phyloP scores from a whole-genome alignment of 2,797 vertebrate species.

The Phalloptychus januarius region DNA sequence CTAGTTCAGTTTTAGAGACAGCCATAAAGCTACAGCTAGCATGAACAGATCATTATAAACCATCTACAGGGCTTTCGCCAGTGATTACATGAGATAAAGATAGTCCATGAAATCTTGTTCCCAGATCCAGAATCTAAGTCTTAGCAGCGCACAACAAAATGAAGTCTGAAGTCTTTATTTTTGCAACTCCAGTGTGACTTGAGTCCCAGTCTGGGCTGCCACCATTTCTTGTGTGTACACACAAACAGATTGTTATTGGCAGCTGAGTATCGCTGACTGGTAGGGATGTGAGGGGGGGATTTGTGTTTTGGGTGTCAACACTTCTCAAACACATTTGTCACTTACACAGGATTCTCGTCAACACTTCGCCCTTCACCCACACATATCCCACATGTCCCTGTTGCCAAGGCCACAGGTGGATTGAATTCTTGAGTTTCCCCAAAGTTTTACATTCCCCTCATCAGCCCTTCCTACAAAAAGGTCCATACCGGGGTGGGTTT shows the following conservation, averaged over 20 bases:
- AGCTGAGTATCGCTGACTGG: constrained; percentile 67
- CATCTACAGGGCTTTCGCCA: not conserved
- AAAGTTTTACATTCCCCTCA: constrained; percentile 17
- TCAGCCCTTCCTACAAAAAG: not conserved
- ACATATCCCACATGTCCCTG: constrained; percentile 22
- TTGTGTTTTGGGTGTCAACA: constrained; percentile 78
- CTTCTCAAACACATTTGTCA: constrained; percentile 83
- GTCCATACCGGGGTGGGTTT: constrained; percentile 17
- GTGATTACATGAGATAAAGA: not conserved
- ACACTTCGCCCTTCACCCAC: constrained; percentile 63
- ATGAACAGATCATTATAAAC: not conserved
- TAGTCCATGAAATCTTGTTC: not conserved
- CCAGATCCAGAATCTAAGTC: not conserved
- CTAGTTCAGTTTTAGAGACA: not conserved
- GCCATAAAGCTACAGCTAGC: not conserved
- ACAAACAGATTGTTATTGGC: constrained; percentile 57
- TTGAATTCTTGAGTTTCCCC: constrained; percentile 12
- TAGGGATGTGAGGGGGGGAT: constrained; percentile 27
- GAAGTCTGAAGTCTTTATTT: not conserved
- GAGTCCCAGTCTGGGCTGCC: not conserved
- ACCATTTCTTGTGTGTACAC: constrained; percentile 17
- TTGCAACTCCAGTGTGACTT: not conserved
- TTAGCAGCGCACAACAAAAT: not conserved
- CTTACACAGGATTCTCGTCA: constrained; percentile 78
- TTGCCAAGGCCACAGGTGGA: constrained; percentile 28